Conservation (phyloP, 2,113 vertebrate species). For the Tragelaphus imberbis region DNA sequence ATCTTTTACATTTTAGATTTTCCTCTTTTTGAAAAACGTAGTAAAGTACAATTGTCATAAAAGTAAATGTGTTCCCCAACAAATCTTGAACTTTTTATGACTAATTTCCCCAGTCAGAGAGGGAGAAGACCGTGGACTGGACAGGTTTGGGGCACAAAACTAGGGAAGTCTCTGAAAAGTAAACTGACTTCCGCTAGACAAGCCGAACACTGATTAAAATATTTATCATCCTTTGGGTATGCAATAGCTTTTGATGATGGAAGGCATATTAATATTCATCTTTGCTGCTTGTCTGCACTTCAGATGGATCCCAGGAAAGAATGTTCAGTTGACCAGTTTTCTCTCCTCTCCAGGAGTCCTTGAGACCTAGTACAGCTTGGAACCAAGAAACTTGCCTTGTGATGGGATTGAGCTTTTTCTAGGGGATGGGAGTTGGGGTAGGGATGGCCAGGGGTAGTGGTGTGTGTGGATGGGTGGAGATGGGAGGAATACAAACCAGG, state of each 20-base stretch:
- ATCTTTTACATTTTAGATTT: constrained; percentile 38
- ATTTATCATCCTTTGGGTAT: constrained; percentile 85
- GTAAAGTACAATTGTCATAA: constrained; percentile 62
- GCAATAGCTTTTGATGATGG: constrained; percentile 85
- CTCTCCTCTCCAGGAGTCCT: constrained; percentile 78
- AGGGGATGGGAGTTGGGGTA: not conserved
- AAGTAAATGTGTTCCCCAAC: constrained; percentile 60
- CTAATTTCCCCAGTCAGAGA: constrained; percentile 62
- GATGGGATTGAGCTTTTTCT: constrained; percentile 33
- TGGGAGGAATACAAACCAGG: constrained; percentile 35
- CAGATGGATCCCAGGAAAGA: constrained; percentile 81
- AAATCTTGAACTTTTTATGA: constrained; percentile 62
- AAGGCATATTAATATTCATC: constrained; percentile 84
- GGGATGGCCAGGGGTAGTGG: not conserved
- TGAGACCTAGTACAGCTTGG: constrained; percentile 71
- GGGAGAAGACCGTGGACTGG: not conserved
- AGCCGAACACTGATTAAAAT: constrained; percentile 85
- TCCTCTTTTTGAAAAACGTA: constrained; percentile 52
- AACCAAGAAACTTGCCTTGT: constrained; percentile 21
- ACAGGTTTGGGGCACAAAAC: constrained; percentile 75
- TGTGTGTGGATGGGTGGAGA: not conserved
- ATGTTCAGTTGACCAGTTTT: constrained; percentile 82
- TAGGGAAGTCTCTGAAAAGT: constrained; percentile 76
- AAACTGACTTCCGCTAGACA: constrained; percentile 80
- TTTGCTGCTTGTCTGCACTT: constrained; percentile 80